Base-by-base conservation (phyloP, 2,888 invertebrate genomes). In the Rhogogaster chlorosoma region DNA sequence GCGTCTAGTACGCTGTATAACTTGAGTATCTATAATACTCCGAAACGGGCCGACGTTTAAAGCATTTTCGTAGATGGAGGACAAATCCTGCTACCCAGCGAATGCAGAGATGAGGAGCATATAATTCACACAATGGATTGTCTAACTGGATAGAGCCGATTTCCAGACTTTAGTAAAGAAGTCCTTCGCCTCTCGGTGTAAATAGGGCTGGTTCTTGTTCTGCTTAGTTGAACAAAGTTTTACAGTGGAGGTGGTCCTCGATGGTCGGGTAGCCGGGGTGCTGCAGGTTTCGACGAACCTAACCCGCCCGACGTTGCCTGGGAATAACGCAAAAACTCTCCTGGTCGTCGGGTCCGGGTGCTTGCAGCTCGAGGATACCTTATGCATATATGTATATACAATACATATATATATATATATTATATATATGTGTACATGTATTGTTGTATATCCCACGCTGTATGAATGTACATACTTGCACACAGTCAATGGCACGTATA, bases 151-250 rank as follows among this genome's bases (percentile, higher is more conserved):
- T 22, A 73, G 9, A 38, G 36, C 38, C 80, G 80, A 80, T 80
- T 80, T 80, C 57, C 61, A 61, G 57, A 61, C 80, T 38, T 38
- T 61, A 22, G 57, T 38, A 38, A 80, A 80, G 78, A 80, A 80
- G 53, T 77, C 77, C 80, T 80, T n/a, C n/a, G n/a, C n/a, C 22
- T 61, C 61, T 61, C 61, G 38, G 90, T 92, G 93, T 92, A 93
- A 93, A 93, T 93, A 93, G 92, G 92, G 91, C 90, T 90, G 89
- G 88, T 93, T 93, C 93, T 93, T 93, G 93, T 91, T 88, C 87
- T 90, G 90, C 89, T 92, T 91, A 91, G 93, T 93, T 92, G 92
- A 93, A 93, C 93, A 93, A 93, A 93, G 93, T 93, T 93, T 90
- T 67, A 22, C 61, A 36, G 38, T 80, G 61, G 57, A 80, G 57